phyloP scores from a whole-genome alignment of 2,113 vertebrate genomes.

The Misgurnus mizolepis region DNA sequence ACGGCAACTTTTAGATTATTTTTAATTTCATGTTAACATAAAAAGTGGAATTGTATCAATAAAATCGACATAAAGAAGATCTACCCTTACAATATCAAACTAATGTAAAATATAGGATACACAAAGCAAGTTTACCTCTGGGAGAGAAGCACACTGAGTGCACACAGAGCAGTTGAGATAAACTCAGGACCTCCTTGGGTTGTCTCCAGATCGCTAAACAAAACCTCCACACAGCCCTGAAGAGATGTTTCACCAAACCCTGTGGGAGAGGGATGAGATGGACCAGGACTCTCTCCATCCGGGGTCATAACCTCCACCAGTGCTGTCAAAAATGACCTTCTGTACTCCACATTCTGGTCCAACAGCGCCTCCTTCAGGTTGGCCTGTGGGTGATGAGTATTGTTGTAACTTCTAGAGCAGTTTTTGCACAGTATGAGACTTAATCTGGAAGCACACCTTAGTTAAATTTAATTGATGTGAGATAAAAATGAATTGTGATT shows the following conservation, averaged over 20 bases:
- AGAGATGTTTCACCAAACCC: constrained; percentile 46
- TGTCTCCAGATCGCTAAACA: constrained; percentile 74
- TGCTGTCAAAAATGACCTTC: constrained; percentile 75
- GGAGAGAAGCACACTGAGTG: constrained; percentile 76
- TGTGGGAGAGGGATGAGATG: constrained; percentile 4
- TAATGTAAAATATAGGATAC: background rate
- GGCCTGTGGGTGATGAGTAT: constrained; percentile 64
- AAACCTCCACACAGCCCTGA: constrained; percentile 68
- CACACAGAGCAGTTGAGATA: constrained; percentile 69
- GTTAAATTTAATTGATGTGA: no score
- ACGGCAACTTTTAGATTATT: no score
- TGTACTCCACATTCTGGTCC: constrained; percentile 68
- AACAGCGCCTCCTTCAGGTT: constrained; percentile 70
- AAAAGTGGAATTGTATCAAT: no score
- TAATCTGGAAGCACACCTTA: background rate
- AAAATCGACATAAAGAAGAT: background rate
- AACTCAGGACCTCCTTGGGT: constrained; percentile 74
- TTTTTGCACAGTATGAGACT: background rate
- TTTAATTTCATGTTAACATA: no score
- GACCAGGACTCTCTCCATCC: constrained; percentile 12
- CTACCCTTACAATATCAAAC: background rate
- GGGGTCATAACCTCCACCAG: constrained; percentile 66
- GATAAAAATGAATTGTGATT: no score
- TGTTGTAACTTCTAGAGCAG: constrained; percentile 6
- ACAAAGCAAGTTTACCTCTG: constrained; percentile 45